Evolutionary conservation across 2,797 vertebrate species (phyloP).

Genomic region (Aythya fuligula): DNA sequence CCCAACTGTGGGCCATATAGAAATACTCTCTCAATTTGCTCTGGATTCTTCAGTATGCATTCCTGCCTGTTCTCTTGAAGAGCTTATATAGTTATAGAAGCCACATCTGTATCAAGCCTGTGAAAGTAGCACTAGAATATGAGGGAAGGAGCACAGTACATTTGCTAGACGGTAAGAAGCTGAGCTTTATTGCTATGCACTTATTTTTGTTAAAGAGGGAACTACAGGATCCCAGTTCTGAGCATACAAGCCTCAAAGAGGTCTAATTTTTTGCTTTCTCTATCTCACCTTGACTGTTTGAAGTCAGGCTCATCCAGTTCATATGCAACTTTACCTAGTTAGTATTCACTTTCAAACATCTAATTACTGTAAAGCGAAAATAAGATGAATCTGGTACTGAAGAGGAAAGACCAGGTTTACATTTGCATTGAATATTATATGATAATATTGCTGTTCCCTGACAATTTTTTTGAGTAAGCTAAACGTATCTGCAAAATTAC

Average conservation of each 20-base stretch:
- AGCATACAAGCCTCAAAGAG: background rate
- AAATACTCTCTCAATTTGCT: background rate
- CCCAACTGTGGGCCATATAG: background rate
- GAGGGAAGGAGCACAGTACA: background rate
- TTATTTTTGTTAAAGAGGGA: background rate
- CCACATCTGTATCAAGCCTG: background rate
- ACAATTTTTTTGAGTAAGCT: background rate
- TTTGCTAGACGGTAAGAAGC: background rate
- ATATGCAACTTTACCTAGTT: background rate
- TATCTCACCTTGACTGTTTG: background rate
- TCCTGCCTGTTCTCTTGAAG: background rate
- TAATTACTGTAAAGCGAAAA: background rate
- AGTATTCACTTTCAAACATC: background rate
- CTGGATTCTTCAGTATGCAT: background rate
- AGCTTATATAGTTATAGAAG: background rate
- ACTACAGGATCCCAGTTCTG: background rate
- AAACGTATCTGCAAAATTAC: background rate
- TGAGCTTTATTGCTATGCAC: background rate
- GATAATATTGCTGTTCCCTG: background rate
- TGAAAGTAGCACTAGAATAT: background rate
- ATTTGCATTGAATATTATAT: background rate
- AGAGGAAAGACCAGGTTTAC: background rate
- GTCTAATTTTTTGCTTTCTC: background rate
- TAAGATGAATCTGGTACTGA: background rate
- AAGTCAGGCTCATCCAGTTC: background rate